These are phyloP conservation scores for Chaetogeoica ovagalla DNA, from an alignment of 2,888 invertebrate genomes.

Conservation along the genomic window DNA sequence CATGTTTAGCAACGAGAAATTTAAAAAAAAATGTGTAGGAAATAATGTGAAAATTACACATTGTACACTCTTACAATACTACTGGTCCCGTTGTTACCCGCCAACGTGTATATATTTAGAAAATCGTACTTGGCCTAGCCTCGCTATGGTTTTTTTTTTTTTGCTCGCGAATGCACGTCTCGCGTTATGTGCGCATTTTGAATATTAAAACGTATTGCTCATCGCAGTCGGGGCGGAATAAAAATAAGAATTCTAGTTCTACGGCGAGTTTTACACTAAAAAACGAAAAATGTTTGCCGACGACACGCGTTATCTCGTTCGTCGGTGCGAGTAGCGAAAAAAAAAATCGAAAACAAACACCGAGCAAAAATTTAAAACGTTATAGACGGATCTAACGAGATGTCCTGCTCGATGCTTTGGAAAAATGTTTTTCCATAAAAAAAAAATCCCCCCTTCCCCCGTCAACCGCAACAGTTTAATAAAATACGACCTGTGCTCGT, in stretches of 20 bases:
- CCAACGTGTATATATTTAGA: not conserved
- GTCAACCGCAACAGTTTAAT: not conserved
- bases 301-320: slow-evolving; percentile 22
- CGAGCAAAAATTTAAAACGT: not conserved
- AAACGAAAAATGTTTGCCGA: slow-evolving; percentile 23
- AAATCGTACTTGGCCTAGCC: not conserved
- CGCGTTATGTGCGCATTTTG: not conserved
- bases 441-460: not conserved
- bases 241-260: not conserved
- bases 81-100: not conserved
- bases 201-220: slow-evolving; percentile 31
- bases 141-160: slow-evolving; percentile 1
- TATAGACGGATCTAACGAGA: not conserved
- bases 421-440: not conserved
- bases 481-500: not conserved
- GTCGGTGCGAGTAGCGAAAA: not conserved
- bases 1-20: not conserved
- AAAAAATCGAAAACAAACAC: slow-evolving; percentile 18
- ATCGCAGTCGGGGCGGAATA: not conserved
- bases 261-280: slow-evolving; percentile 10
- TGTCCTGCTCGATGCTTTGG: no score
- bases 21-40: not conserved
- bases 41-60: slow-evolving; percentile 6
- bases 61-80: no score
- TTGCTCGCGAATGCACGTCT: not conserved